Percentiles rank a stretch among this genome's conserved stretches.
Conservation (phyloP, 2,113 vertebrate genomes). For the Pandion haliaetus region DNA sequence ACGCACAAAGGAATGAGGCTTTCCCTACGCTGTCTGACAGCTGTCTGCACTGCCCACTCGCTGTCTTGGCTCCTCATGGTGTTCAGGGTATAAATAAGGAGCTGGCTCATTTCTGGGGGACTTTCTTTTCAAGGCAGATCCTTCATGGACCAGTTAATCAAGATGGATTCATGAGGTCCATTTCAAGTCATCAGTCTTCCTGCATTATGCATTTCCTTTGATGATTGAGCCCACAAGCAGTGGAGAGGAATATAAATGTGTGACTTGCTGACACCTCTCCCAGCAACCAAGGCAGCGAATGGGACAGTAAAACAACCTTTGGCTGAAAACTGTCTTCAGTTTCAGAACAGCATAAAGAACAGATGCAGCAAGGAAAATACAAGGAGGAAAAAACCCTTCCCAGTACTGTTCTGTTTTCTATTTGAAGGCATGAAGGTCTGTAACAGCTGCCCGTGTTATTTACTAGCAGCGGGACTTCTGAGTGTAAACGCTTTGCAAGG, state of each 20-base stretch:
- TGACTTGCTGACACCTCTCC: constrained; percentile 23
- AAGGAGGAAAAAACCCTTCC: not conserved
- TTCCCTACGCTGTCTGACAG: not conserved
- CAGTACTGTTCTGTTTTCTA: not conserved
- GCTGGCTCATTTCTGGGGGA: not conserved
- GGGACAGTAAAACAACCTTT: constrained; percentile 24
- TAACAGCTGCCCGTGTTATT: not conserved
- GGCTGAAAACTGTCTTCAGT: not conserved
- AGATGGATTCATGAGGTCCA: constrained; percentile 39
- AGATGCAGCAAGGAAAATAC: not conserved
- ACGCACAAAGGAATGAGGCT: not conserved
- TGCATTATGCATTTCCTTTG: constrained; percentile 54
- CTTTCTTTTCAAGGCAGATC: constrained; percentile 19
- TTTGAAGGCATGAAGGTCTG: not conserved
- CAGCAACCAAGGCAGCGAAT: not conserved
- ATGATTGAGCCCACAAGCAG: constrained; percentile 6
- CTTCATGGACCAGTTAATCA: constrained; percentile 8
- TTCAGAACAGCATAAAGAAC: not conserved
- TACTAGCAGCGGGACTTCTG: not conserved
- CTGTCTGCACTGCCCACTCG: not conserved
- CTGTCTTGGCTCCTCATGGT: not conserved
- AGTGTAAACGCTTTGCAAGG: not conserved
- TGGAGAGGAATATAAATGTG: constrained; percentile 40
- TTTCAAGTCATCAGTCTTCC: constrained; percentile 47
- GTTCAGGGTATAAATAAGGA: not conserved